Conservation (phyloP, 1,140 invertebrate genomes). For the Drosophila ananassae region DNA sequence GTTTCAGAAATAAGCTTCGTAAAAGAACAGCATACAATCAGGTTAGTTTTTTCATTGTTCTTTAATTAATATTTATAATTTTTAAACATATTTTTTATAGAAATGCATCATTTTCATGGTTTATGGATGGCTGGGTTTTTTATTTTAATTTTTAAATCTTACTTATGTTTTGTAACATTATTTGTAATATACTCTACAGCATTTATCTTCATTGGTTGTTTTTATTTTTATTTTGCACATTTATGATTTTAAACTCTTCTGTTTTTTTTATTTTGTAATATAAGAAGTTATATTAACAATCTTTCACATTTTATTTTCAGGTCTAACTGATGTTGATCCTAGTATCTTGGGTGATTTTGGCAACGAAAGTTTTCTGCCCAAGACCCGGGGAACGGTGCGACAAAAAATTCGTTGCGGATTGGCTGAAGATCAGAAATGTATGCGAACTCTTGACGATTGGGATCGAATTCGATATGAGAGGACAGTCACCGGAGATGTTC, state of each 20-base stretch:
- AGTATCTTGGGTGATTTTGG: slow-evolving; percentile 53
- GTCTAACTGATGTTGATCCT: slow-evolving; percentile 24
- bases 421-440: background rate
- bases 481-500: slow-evolving; percentile 26
- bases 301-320: slow-evolving; percentile 34
- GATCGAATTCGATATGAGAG: slow-evolving; percentile 61
- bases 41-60: slow-evolving; percentile 32
- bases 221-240: background rate
- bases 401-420: slow-evolving; percentile 37
- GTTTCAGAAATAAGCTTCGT: background rate
- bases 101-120: background rate
- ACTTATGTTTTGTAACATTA: background rate
- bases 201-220: background rate
- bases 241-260: background rate
- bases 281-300: no score
- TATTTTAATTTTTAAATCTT: background rate
- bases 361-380: slow-evolving; percentile 66
- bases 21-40: background rate
- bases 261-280: background rate
- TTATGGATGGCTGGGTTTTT: background rate
- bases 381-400: background rate
- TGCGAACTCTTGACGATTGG: slow-evolving; percentile 68
- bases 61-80: background rate
- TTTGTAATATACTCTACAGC: background rate
- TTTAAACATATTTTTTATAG: background rate